Conservation (phyloP, 2,113 vertebrate genomes). For the Dipodomys stephensi region DNA sequence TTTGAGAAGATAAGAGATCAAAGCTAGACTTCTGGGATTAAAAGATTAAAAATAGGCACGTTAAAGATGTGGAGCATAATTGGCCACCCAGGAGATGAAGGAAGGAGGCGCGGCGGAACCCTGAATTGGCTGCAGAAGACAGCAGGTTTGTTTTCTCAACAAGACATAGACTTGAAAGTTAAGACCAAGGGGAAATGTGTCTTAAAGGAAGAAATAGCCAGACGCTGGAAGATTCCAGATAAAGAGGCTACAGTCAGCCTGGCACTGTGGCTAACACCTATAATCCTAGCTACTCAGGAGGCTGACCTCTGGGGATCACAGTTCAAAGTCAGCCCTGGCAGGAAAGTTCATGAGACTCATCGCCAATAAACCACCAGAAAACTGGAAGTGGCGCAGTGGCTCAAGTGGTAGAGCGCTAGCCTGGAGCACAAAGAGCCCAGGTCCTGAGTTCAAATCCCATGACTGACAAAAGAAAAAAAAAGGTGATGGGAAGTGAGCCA, state of each 20-base stretch:
- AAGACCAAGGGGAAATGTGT: not conserved
- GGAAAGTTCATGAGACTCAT: no score
- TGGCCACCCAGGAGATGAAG: conserved; percentile 36
- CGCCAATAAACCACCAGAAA: no score
- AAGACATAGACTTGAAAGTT: conserved; percentile 1
- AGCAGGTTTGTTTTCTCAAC: conserved; percentile 33
- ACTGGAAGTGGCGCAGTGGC: no score
- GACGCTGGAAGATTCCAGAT: not conserved
- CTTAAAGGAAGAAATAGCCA: not conserved
- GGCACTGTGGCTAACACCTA: not conserved
- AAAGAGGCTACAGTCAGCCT: not conserved
- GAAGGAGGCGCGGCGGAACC: not conserved
- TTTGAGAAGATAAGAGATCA: conserved; percentile 55
- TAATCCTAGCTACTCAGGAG: not conserved
- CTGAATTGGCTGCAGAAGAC: not conserved
- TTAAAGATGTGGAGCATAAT: not conserved
- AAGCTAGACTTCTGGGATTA: conserved; percentile 51
- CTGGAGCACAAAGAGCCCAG: no score
- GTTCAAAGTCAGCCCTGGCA: not conserved
- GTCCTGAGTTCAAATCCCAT: no score
- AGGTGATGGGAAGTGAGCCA: no score
- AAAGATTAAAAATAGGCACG: conserved; percentile 23
- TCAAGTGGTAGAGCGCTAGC: no score
- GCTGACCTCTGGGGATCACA: not conserved
- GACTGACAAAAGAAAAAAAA: no score